Conservation (phyloP, 1,140 invertebrate species). For the Lordiphosa mommai region DNA sequence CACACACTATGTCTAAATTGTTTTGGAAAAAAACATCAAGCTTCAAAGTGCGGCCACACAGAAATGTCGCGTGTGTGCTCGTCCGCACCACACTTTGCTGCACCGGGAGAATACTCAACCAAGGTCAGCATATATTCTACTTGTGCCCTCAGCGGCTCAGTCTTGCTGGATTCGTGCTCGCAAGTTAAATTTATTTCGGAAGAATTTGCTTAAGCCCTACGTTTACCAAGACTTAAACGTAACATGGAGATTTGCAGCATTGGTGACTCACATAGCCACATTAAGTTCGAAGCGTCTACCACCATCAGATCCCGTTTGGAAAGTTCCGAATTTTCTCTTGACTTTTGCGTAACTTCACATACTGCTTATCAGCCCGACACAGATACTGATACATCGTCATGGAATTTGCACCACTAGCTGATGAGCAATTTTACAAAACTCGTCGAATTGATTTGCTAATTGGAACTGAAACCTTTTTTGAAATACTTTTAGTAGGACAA, state of each 20-base stretch:
- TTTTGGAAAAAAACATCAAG: too few species aligned
- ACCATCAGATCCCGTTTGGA: too few species aligned
- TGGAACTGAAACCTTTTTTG: constrained; percentile 57
- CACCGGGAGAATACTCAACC: neutral
- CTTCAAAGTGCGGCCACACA: neutral
- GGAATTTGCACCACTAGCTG: constrained; percentile 47
- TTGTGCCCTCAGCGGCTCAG: too few species aligned
- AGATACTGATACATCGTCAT: too few species aligned
- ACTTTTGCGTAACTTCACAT: constrained; percentile 8
- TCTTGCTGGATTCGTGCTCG: neutral
- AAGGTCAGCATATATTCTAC: neutral
- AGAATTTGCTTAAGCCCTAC: too few species aligned
- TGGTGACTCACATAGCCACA: too few species aligned
- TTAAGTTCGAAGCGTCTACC: too few species aligned
- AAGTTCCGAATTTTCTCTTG: constrained; percentile 5
- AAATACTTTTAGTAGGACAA: constrained; percentile 46
- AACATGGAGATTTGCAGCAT: too few species aligned
- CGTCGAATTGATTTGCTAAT: constrained; percentile 51
- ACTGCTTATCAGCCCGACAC: too few species aligned
- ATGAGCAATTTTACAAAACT: constrained; percentile 17
- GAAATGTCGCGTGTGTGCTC: neutral
- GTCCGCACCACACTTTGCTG: neutral
- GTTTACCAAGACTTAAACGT: too few species aligned
- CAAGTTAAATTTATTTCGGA: too few species aligned
- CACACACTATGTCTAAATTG: neutral